These are phyloP conservation scores for Ectropis crepuscularia DNA, from an alignment of 2,888 invertebrate species.

Conservation along the genomic window DNA sequence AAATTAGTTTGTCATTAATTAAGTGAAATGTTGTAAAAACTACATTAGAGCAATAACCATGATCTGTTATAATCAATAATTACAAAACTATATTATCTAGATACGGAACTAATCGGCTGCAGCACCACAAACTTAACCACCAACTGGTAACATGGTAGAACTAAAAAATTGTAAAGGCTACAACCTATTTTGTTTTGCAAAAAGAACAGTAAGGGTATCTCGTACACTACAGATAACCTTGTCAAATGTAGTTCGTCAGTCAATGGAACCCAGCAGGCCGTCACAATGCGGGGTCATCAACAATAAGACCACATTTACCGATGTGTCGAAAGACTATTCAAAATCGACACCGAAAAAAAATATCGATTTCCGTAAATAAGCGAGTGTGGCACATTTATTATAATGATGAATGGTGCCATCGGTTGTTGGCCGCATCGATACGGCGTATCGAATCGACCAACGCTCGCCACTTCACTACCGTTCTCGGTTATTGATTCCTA, in stretches of 20 bases:
- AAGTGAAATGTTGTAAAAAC: slow-evolving; percentile 66
- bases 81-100: slow-evolving; percentile 72
- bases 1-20: slow-evolving; percentile 69
- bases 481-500: slow-evolving; percentile 72
- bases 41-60: slow-evolving; percentile 67
- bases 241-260: slow-evolving; percentile 44
- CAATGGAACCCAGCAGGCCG: slow-evolving; percentile 68
- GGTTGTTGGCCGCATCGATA: slow-evolving; percentile 74
- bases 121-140: background rate
- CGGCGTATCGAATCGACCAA: slow-evolving; percentile 78
- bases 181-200: background rate
- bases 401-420: slow-evolving; percentile 81
- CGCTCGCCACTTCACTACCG: slow-evolving; percentile 60
- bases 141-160: too few relatives aligned
- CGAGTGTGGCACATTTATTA: slow-evolving; percentile 83
- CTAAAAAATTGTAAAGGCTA: background rate
- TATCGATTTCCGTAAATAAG: slow-evolving; percentile 85
- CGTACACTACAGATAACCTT: slow-evolving; percentile 12
- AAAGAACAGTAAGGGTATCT: background rate
- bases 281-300: slow-evolving; percentile 78
- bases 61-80: slow-evolving; percentile 81
- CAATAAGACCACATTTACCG: slow-evolving; percentile 80
- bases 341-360: slow-evolving; percentile 81
- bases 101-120: slow-evolving; percentile 72
- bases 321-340: slow-evolving; percentile 80